Evolutionary conservation across 2,113 vertebrate genomes (phyloP).

Genomic region (Ia io): DNA sequence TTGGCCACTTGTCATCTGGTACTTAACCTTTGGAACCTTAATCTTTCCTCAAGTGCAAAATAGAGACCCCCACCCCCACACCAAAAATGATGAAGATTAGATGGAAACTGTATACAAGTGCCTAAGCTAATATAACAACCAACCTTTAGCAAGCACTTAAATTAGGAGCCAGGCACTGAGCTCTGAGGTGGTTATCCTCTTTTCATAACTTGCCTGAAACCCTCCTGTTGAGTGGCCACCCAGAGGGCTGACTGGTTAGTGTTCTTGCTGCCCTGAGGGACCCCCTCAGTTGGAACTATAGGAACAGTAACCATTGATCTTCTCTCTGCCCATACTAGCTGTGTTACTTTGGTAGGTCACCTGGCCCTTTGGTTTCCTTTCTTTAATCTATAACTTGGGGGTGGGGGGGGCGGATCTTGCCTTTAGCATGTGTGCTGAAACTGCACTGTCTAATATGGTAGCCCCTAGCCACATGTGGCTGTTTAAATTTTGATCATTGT

Average conservation of each 20-base stretch:
- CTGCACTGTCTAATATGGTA: background rate
- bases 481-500: background rate
- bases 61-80: background rate
- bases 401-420: background rate
- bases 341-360: background rate
- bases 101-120: background rate
- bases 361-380: background rate
- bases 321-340: background rate
- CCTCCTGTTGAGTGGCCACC: background rate
- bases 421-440: background rate
- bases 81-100: background rate
- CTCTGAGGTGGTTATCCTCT: background rate
- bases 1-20: background rate
- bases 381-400: background rate
- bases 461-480: background rate
- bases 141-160: background rate
- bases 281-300: background rate
- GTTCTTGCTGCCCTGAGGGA: background rate
- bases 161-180: background rate
- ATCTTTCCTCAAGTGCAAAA: constrained; percentile 18
- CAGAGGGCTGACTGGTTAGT: background rate
- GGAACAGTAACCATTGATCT: background rate
- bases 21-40: constrained; percentile 28
- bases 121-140: background rate
- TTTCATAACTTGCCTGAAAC: background rate